A percentile compares a stretch with the other conserved stretches of the same genome.
phyloP scores from a whole-genome alignment of 2,888 invertebrate genomes.

The Synergus gifuensis region DNA sequence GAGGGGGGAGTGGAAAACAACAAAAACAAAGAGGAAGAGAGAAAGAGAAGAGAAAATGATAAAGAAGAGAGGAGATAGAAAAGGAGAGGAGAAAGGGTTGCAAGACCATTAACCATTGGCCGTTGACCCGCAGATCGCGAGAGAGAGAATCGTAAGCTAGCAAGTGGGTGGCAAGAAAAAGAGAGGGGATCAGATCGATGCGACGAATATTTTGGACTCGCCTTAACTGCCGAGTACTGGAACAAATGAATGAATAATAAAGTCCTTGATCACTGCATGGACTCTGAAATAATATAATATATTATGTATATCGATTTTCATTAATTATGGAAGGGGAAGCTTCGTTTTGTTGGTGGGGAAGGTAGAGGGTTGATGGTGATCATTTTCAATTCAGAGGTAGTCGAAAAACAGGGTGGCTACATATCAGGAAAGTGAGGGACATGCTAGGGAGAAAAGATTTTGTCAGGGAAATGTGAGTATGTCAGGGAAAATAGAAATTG shows the following conservation, averaged over 20 bases:
- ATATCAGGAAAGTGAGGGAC: no score
- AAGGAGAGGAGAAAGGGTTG: slow-evolving; percentile 13
- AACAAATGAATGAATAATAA: slow-evolving; percentile 35
- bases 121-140: neutral
- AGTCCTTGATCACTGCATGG: neutral
- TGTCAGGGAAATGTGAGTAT: no score
- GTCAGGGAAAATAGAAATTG: no score
- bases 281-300: no score
- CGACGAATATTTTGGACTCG: slow-evolving; percentile 18
- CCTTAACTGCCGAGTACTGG: slow-evolving; percentile 11
- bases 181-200: neutral
- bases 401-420: neutral
- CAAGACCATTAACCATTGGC: slow-evolving; percentile 31
- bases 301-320: neutral
- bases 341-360: neutral
- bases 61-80: neutral
- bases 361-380: neutral
- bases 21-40: slow-evolving; percentile 9
- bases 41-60: neutral
- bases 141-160: neutral
- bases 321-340: neutral
- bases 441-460: no score
- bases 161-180: slow-evolving; percentile 17
- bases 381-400: neutral
- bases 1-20: neutral